These are phyloP conservation scores for Hemiprocne comata DNA, from an alignment of 2,113 vertebrate species.

Conservation along the genomic window DNA sequence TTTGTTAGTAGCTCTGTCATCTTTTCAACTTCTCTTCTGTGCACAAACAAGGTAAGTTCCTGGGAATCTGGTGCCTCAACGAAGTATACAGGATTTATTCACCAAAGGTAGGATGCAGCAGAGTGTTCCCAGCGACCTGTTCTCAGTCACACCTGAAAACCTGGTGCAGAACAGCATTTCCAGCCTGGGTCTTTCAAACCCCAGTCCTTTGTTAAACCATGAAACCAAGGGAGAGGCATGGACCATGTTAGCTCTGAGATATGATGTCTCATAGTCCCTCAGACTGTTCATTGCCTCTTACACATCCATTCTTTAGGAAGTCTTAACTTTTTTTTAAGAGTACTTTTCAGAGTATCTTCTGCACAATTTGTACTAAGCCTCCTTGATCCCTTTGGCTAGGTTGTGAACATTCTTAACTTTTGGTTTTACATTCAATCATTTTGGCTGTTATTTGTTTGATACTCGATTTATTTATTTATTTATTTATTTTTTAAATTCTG, in stretches of 20 bases:
- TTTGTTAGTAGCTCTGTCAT: conserved; percentile 33
- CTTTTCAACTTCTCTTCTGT: conserved; percentile 6
- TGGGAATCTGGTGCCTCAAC: conserved; percentile 27
- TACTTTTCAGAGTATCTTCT: not conserved
- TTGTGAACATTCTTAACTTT: not conserved
- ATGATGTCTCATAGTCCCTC: not conserved
- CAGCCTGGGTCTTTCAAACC: not conserved
- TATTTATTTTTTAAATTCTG: not conserved
- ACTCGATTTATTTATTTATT: not conserved
- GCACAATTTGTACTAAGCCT: not conserved
- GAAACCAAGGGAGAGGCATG: not conserved
- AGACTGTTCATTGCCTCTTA: not conserved
- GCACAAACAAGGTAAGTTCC: conserved; percentile 55
- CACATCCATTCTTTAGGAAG: not conserved
- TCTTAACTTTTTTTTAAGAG: not conserved
- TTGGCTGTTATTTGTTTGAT: not conserved
- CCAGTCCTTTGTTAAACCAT: not conserved
- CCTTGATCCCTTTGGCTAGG: not conserved
- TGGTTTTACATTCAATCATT: not conserved
- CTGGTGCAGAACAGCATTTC: not conserved
- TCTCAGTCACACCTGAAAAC: not conserved
- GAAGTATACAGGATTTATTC: conserved; percentile 23
- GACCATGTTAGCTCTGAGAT: not conserved
- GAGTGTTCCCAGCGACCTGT: not conserved
- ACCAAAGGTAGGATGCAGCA: conserved; percentile 50